Percentiles rank a stretch among this genome's conserved stretches.
phyloP scores from a whole-genome alignment of 2,797 vertebrate genomes.

The Tenualosa ilisha region DNA sequence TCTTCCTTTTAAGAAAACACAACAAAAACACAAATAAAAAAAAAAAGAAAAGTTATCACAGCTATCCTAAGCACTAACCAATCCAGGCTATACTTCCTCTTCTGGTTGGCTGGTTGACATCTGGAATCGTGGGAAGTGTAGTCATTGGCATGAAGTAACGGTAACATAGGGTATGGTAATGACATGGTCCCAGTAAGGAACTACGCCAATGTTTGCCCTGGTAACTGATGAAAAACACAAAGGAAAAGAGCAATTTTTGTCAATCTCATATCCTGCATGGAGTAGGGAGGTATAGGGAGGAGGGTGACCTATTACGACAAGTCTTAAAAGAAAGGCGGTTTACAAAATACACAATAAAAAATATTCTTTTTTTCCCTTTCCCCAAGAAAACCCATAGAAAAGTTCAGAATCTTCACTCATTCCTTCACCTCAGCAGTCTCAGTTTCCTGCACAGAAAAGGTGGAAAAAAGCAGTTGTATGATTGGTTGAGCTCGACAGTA shows the following conservation, averaged over 20 bases:
- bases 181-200: conserved; percentile 12
- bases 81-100: conserved; percentile 13
- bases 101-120: conserved; percentile 14
- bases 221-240: too few species aligned
- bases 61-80: conserved; percentile 66
- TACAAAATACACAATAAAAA: conserved; percentile 99
- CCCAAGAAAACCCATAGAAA: conserved; percentile 84
- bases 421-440: conserved; percentile 83
- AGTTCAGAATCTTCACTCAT: conserved; percentile 68
- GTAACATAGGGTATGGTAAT: background rate
- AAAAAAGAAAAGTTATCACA: conserved; percentile 58
- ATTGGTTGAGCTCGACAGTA: conserved; percentile 21
- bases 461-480: conserved; percentile 44
- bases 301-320: conserved; percentile 66
- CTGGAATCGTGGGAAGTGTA: conserved; percentile 10
- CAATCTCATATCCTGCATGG: conserved; percentile 13
- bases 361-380: conserved; percentile 75
- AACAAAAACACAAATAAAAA: background rate
- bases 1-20: conserved; percentile 9
- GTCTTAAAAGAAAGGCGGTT: conserved; percentile 89
- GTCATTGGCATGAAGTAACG: background rate
- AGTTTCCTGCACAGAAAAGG: conserved; percentile 83
- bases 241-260: background rate
- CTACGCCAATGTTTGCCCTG: conserved; percentile 38
- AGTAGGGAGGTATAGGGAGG: conserved; percentile 47